A percentile compares a stretch with the other conserved stretches of the same genome.
phyloP scores from a whole-genome alignment of 2,888 invertebrate species.

The Abrostola tripartita region DNA sequence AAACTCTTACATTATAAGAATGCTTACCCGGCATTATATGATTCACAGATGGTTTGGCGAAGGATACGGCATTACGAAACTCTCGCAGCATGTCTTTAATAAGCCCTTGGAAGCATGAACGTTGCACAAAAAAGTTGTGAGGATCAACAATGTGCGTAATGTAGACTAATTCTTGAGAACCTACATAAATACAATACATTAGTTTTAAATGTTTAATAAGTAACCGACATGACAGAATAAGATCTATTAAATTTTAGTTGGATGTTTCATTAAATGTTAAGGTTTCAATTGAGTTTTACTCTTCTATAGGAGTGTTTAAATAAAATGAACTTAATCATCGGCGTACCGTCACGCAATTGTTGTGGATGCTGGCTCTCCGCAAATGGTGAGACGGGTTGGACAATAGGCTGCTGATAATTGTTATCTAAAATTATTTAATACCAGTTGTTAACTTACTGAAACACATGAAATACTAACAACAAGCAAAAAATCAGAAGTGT shows the following conservation, averaged over 20 bases:
- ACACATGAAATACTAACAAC: background rate
- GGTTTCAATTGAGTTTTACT: no score
- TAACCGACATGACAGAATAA: no score
- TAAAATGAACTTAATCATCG: background rate
- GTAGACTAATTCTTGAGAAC: conserved; percentile 82
- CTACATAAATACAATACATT: conserved; percentile 62
- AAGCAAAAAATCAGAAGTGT: background rate
- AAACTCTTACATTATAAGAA: background rate
- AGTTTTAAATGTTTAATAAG: no score
- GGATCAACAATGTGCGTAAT: conserved; percentile 90
- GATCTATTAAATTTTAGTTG: no score
- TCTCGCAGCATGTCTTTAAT: conserved; percentile 78
- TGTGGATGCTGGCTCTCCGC: conserved; percentile 69
- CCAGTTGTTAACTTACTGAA: background rate
- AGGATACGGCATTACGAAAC: conserved; percentile 72
- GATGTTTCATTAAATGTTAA: no score
- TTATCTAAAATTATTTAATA: conserved; percentile 58
- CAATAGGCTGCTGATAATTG: conserved; percentile 58
- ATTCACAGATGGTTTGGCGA: conserved; percentile 70
- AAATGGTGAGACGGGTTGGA: conserved; percentile 69
- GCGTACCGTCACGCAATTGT: conserved; percentile 74
- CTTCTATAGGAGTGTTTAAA: no score
- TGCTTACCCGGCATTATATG: conserved; percentile 74
- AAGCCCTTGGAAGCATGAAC: conserved; percentile 71
- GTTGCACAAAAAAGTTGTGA: conserved; percentile 89